Evolutionary conservation across 2,888 invertebrate species (phyloP), one percentile per base, ranked within the genome.

Genomic region (Athetis lepigone): DNA sequence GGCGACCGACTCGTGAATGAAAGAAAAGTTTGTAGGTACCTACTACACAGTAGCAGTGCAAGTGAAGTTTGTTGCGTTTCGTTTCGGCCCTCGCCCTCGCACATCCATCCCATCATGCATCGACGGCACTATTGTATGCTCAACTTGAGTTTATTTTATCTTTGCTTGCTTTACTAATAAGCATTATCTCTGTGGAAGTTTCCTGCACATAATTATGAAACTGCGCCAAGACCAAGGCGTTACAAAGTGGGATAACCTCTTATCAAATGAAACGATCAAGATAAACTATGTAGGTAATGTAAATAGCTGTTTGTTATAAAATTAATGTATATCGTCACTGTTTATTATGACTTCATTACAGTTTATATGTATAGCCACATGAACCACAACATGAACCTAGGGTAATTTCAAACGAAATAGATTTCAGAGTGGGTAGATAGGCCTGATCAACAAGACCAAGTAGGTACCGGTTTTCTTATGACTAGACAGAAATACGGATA

Each of bases 1-100:
- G 73, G 61, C 81, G 67, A 80, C 54, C 81, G 75, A 82, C 85
- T 87, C 80, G 88, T 86, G 91, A 92, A 90, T 93, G 92, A 91
- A n/a, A 82, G 33, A 33, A 33, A 33, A 33, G 33, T 33, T 33
- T 33, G 33, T 33, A 33, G 33, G 13, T 33, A 33, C 33, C 33
- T 13, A 33, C n/a, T 33, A 25, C 25, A 33, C 13, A 33, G 13
- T 13, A 33, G n/a, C 33, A 13, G 33, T 33, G 11, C 13, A 33
- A 11, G 11, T 33, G 13, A 77, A 80, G 73, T 79, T 77, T 63
- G 50, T 60, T 66, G 67, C 50, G 37, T 67, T 63, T 66, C 46
- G 39, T 51, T 43, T 36, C 62, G 60, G 58, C 42, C 45, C 40
- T 60, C 57, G 56, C 57, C 33, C 45, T 39, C 37, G 23, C 29